Conservation (phyloP, 2,888 invertebrate genomes). For the Ophion slaviceki region DNA sequence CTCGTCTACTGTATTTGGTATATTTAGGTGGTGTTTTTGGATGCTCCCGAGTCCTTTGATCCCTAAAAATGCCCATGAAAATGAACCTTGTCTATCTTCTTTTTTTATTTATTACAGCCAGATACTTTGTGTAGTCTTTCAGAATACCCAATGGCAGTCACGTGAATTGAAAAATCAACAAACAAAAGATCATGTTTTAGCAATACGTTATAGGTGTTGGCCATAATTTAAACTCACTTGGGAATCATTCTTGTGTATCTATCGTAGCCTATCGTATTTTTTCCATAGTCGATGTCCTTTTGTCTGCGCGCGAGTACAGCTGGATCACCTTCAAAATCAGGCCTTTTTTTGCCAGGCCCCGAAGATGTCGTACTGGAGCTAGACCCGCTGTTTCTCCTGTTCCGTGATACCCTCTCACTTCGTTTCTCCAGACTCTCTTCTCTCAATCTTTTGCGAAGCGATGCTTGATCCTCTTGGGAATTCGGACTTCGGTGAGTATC, state of each 20-base stretch:
- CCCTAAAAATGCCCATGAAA: slow-evolving; percentile 81
- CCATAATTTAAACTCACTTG: slow-evolving; percentile 85
- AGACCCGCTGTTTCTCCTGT: slow-evolving; percentile 77
- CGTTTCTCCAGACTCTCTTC: slow-evolving; percentile 70
- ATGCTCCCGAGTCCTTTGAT: slow-evolving; percentile 88
- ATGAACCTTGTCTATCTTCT: not conserved
- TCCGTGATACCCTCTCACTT: slow-evolving; percentile 73
- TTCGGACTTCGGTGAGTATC: slow-evolving; percentile 23
- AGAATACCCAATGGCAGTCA: not conserved
- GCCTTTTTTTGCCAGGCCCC: slow-evolving; percentile 69
- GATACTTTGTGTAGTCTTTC: not conserved
- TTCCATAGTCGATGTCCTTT: slow-evolving; percentile 98
- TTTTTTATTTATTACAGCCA: not conserved
- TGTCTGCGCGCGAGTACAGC: slow-evolving; percentile 90
- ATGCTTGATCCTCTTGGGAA: slow-evolving; percentile 46
- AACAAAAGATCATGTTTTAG: not conserved
- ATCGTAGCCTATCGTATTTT: slow-evolving; percentile 94
- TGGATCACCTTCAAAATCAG: slow-evolving; percentile 89
- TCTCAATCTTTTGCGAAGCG: slow-evolving; percentile 74
- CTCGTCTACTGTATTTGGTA: slow-evolving; percentile 94
- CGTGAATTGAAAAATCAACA: too few relatives aligned
- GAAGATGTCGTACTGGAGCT: slow-evolving; percentile 79
- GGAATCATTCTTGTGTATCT: slow-evolving; percentile 89
- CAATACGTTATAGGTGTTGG: not conserved
- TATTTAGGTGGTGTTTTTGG: slow-evolving; percentile 96